Conservation (phyloP, 1,140 invertebrate genomes). For the Scaptomyza montana region DNA sequence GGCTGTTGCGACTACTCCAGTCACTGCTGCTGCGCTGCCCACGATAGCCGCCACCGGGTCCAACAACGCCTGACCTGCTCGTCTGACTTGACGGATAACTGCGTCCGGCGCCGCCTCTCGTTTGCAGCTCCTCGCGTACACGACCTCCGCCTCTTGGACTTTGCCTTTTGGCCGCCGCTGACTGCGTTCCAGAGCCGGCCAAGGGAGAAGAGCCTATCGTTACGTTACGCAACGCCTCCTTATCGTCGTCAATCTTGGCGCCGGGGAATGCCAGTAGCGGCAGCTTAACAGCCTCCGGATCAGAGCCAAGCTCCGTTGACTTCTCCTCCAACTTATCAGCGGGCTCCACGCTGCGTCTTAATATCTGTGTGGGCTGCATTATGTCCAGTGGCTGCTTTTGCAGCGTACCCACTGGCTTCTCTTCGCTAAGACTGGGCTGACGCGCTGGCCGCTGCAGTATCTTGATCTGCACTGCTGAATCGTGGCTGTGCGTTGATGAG, state of each 20-base stretch:
- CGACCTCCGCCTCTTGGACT: conserved; percentile 83
- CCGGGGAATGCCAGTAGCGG: conserved; percentile 2
- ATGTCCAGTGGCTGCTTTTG: conserved; percentile 28
- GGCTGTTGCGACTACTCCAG: conserved; percentile 58
- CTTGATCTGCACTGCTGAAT: conserved; percentile 77
- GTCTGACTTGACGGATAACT: conserved; percentile 30
- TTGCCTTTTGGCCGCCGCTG: conserved; percentile 60
- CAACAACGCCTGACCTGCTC: conserved; percentile 63
- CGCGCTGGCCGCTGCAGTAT: conserved; percentile 76
- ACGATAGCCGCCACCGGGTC: conserved; percentile 75
- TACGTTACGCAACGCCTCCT: conserved; percentile 18
- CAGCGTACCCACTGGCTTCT: conserved; percentile 15
- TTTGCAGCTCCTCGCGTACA: conserved; percentile 32
- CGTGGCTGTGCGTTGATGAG: conserved; percentile 78
- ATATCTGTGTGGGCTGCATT: conserved; percentile 70
- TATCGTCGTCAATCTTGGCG: conserved; percentile 50
- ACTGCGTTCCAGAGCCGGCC: not conserved
- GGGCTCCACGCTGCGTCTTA: conserved; percentile 64
- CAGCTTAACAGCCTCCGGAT: not conserved
- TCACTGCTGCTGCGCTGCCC: conserved; percentile 63
- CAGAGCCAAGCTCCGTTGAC: conserved; percentile 7
- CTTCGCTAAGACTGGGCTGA: conserved; percentile 78
- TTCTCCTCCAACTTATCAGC: conserved; percentile 40
- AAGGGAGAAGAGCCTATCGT: not conserved
- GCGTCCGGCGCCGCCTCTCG: conserved; percentile 37